A percentile compares a stretch with the other conserved stretches of the same genome.
phyloP scores from a whole-genome alignment of 2,888 invertebrate species.

The Fissipunctia ypsillon region DNA sequence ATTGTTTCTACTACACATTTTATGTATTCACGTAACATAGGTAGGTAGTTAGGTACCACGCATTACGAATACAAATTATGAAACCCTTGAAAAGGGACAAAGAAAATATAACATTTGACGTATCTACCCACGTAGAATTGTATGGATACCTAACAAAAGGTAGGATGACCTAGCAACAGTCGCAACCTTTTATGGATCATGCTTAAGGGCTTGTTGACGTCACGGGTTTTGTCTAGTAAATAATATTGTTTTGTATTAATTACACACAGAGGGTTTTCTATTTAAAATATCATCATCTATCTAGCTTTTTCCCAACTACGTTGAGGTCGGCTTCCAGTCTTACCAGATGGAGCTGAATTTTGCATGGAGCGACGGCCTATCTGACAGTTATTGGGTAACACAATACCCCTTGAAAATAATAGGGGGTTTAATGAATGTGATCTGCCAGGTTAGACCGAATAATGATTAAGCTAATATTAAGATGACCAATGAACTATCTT shows the following conservation, averaged over 20 bases:
- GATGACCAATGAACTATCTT: too few relatives aligned
- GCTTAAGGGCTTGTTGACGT: neutral
- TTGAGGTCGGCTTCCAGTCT: too few relatives aligned
- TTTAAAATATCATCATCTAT: too few relatives aligned
- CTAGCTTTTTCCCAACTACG: too few relatives aligned
- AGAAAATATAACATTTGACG: conserved; percentile 45
- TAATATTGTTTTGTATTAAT: neutral
- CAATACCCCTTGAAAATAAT: neutral
- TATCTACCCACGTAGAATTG: conserved; percentile 10
- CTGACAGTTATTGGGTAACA: too few relatives aligned
- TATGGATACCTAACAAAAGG: conserved; percentile 34
- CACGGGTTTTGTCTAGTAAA: conserved; percentile 20
- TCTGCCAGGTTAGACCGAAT: too few relatives aligned
- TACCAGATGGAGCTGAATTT: too few relatives aligned
- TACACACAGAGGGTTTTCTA: neutral
- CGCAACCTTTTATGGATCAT: conserved; percentile 16
- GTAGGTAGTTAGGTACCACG: too few relatives aligned
- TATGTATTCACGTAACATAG: conserved; percentile 41
- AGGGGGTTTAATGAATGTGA: neutral
- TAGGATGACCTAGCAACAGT: conserved; percentile 24
- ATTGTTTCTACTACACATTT: conserved; percentile 25
- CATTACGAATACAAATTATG: conserved; percentile 58
- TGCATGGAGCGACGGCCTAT: too few relatives aligned
- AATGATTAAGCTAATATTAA: neutral
- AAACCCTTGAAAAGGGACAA: conserved; percentile 50